Evolutionary conservation across 2,888 invertebrate genomes (phyloP).

Genomic region (Keiferia lycopersicella): DNA sequence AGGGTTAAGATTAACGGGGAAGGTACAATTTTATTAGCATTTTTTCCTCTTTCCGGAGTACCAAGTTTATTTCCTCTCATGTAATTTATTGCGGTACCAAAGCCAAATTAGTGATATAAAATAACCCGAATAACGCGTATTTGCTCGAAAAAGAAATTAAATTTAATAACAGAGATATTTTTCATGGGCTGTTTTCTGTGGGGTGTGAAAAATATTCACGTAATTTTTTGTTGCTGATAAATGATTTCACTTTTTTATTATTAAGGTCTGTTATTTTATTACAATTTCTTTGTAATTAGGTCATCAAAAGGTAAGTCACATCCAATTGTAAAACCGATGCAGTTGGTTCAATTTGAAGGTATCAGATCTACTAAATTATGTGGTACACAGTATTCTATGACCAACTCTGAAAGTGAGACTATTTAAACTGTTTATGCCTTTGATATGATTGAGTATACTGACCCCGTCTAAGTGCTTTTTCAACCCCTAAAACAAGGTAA

Average conservation of each 20-base stretch:
- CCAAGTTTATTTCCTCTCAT: constrained; percentile 71
- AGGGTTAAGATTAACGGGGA: constrained; percentile 72
- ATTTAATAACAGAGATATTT: constrained; percentile 48
- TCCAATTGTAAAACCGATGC: no score
- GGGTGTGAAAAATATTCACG: not conserved
- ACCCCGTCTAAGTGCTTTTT: not conserved
- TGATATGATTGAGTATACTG: no score
- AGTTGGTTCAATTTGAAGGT: no score
- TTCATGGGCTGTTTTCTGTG: constrained; percentile 37
- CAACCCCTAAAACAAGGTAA: not conserved
- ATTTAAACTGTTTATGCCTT: no score
- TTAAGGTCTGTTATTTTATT: not conserved
- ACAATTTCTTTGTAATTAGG: not conserved
- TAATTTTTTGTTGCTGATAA: not conserved
- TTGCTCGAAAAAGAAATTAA: constrained; percentile 55
- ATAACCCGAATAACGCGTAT: constrained; percentile 51
- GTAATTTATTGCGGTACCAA: constrained; percentile 69
- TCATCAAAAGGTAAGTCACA: no score
- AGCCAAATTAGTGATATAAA: constrained; percentile 71
- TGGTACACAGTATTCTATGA: no score
- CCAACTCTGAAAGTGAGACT: no score
- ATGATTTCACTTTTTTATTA: not conserved
- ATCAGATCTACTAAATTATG: no score
- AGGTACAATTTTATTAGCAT: constrained; percentile 78
- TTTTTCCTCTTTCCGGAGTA: constrained; percentile 72